A percentile compares a stretch with the other conserved stretches of the same genome.
These are phyloP conservation scores for Tachyglossus aculeatus DNA, from an alignment of 2,797 vertebrate species.

Conservation along the genomic window DNA sequence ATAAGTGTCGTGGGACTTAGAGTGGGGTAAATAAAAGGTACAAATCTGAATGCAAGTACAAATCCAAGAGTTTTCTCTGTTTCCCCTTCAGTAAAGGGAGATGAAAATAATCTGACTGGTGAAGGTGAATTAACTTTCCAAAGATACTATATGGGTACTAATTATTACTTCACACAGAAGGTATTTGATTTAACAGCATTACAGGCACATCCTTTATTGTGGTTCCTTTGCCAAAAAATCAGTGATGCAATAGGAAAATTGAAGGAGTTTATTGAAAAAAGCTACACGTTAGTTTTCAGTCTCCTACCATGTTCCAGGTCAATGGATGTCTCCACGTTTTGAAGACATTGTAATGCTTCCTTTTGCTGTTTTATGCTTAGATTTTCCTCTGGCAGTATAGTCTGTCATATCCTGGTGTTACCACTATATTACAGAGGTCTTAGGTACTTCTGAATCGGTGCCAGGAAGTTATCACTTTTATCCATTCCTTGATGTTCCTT, in stretches of 20 bases:
- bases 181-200: too few relatives aligned
- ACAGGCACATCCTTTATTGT: too few relatives aligned
- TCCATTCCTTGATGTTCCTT: slow-evolving; percentile 39
- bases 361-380: not conserved
- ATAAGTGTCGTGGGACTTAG: too few relatives aligned
- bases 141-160: not conserved
- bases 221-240: too few relatives aligned
- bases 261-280: too few relatives aligned
- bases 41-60: too few relatives aligned
- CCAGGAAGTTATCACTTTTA: slow-evolving; percentile 44
- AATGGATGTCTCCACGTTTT: not conserved
- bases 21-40: too few relatives aligned
- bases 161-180: not conserved
- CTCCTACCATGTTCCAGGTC: not conserved
- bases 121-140: too few relatives aligned
- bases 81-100: too few relatives aligned
- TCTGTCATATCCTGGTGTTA: slow-evolving; percentile 12
- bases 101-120: too few relatives aligned
- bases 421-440: not conserved
- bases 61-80: too few relatives aligned
- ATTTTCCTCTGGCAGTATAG: slow-evolving; percentile 5
- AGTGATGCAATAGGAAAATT: too few relatives aligned
- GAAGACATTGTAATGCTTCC: not conserved
- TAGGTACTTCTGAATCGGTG: slow-evolving; percentile 25
- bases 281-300: not conserved